A percentile compares a stretch with the other conserved stretches of the same genome.
Evolutionary conservation across 2,797 vertebrate genomes (phyloP).

Genomic region (Sebastes jordani): DNA sequence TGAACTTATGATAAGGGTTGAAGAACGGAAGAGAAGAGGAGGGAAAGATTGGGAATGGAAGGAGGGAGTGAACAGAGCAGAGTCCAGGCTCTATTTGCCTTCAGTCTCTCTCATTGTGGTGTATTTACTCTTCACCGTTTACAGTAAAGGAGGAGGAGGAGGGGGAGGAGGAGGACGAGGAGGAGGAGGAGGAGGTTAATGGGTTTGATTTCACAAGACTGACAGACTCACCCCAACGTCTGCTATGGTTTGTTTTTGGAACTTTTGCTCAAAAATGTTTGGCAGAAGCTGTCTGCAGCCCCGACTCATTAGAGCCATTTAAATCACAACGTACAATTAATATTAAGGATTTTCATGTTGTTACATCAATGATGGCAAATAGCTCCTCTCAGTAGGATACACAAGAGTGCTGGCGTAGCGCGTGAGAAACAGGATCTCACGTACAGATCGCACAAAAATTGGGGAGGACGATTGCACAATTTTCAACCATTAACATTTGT

Average conservation of each 20-base stretch:
- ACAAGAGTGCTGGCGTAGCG: slow-evolving; percentile 22
- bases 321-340: slow-evolving; percentile 49
- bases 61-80: background rate
- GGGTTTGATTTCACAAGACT: slow-evolving; percentile 59
- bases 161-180: background rate
- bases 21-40: background rate
- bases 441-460: background rate
- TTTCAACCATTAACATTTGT: slow-evolving; percentile 22
- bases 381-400: slow-evolving; percentile 15
- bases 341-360: slow-evolving; percentile 36
- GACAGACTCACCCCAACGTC: slow-evolving; percentile 33
- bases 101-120: slow-evolving; percentile 12
- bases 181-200: slow-evolving; percentile 47
- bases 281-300: slow-evolving; percentile 54
- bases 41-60: slow-evolving; percentile 24
- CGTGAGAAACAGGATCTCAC: slow-evolving; percentile 43
- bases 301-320: slow-evolving; percentile 65
- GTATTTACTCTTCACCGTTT: slow-evolving; percentile 21
- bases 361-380: slow-evolving; percentile 26
- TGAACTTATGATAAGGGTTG: background rate
- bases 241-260: slow-evolving; percentile 50
- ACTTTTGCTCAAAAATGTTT: slow-evolving; percentile 32
- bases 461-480: slow-evolving; percentile 9
- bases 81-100: slow-evolving; percentile 14
- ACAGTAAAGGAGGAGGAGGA: slow-evolving; percentile 16